These are phyloP conservation scores for Microctonus aethiopoides DNA, from an alignment of 2,888 invertebrate genomes.

Conservation along the genomic window DNA sequence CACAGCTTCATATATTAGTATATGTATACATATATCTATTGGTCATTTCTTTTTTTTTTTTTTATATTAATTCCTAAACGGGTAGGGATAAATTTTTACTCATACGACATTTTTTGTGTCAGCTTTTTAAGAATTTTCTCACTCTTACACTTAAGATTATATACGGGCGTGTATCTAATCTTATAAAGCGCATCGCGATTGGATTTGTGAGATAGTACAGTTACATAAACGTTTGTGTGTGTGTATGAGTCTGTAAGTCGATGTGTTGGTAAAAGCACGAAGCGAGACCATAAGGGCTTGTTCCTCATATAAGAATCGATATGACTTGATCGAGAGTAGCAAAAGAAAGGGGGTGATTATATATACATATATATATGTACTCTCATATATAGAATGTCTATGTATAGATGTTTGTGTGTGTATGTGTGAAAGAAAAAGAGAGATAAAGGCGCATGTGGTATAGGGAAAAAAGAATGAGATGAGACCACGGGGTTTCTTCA, in stretches of 20 bases:
- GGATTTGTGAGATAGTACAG: not conserved
- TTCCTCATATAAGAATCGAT: slow-evolving; percentile 2
- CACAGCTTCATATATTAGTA: not conserved
- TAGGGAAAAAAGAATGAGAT: slow-evolving; percentile 9
- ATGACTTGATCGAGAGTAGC: not conserved
- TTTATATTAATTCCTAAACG: not conserved
- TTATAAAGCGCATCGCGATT: not conserved
- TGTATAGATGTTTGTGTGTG: not conserved
- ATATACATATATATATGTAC: too few relatives aligned
- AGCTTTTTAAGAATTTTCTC: not conserved
- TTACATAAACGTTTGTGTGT: not conserved
- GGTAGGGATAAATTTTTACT: not conserved
- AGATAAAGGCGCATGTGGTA: not conserved
- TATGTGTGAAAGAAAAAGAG: not conserved
- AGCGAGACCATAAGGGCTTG: not conserved
- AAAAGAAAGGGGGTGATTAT: not conserved
- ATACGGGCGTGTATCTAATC: not conserved
- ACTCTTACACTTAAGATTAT: not conserved
- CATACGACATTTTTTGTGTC: not conserved
- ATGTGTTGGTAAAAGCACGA: not conserved
- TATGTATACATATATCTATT: not conserved
- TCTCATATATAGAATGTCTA: not conserved
- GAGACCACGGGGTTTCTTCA: slow-evolving; percentile 23
- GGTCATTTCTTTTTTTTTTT: not conserved
- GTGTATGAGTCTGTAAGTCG: not conserved